A percentile compares a stretch with the other conserved stretches of the same genome.
Conservation (phyloP, 2,888 invertebrate genomes). For the Leptura quadrifasciata region DNA sequence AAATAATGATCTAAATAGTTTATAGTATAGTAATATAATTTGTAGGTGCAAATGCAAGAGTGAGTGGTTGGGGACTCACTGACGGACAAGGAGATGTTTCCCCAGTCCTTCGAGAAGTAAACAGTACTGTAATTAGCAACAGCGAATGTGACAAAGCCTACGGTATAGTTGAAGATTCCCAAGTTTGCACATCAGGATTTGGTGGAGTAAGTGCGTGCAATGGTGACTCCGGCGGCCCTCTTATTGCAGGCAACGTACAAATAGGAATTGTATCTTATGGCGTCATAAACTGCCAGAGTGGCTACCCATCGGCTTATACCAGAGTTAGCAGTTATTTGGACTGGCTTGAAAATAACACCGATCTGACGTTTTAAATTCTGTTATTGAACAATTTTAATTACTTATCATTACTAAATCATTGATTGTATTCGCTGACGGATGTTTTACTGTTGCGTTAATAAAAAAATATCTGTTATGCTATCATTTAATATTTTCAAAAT, state of each 20-base stretch:
- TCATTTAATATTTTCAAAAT: no score
- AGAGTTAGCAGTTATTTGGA: slow-evolving; percentile 11
- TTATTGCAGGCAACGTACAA: background rate
- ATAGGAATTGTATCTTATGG: slow-evolving; percentile 14
- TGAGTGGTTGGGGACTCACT: slow-evolving; percentile 51
- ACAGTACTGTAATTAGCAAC: no score
- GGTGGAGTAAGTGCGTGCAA: slow-evolving; percentile 8
- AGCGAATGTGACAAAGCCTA: background rate
- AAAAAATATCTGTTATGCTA: no score
- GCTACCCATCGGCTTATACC: slow-evolving; percentile 9
- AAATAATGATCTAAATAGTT: no score
- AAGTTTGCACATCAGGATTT: slow-evolving; percentile 1
- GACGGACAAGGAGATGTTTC: no score
- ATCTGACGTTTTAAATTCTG: background rate
- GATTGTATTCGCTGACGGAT: no score
- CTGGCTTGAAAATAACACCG: slow-evolving; percentile 14
- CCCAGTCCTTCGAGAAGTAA: no score
- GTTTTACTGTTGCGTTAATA: no score
- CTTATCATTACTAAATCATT: no score
- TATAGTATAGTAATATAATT: no score
- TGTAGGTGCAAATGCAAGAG: no score
- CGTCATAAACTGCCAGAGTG: background rate
- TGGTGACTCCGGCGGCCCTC: slow-evolving; percentile 22
- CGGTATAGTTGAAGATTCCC: background rate
- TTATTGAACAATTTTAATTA: no score